Evolutionary conservation across 2,797 vertebrate genomes (phyloP), one percentile per base, ranked within the genome.

Genomic region (Channallabes apus): DNA sequence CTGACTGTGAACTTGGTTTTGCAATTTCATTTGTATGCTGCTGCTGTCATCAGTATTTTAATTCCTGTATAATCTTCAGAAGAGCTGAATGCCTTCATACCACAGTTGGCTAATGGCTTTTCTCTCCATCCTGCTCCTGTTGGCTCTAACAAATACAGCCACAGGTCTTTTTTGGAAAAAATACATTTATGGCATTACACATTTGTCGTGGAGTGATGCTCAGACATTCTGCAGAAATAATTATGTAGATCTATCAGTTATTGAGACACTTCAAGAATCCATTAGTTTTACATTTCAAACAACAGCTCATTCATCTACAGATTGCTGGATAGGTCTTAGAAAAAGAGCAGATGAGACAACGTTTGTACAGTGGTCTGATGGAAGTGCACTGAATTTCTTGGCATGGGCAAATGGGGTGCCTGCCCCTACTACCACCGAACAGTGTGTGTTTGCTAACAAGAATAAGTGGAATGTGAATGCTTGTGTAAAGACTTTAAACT

Each of bases 361-460:
- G 6, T 86, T 27, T 32, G 79, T 38, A 41, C 75, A 32, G 67
- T 86, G 85, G 85, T 67, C 22, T 72, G 67, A 83, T 80, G 85
- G 67, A 41, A 65, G 1, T 18, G 27, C 1, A 38, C 3, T 79
- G 35, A 1, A 15, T n/a, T 72, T 72, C 15, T 8, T 6, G 8
- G 15, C 0, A 2, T 79, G 58, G 81, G 22, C 0, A 41, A 0
- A 0, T 1, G 46, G 9, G 9, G 0, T 65, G 56, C 59, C 41
- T 0, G 9, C 2, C 0, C 0, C 11, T 0, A 0, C 0, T 0
- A 0, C 0, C 18, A 22, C 0, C 12, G 4, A 80, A 6, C 11
- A 58, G 24, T 86, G 85, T 67, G 75, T 80, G 51, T 2, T 0
- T 51, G 18, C 20, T 5, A 8, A 5, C 12, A 56, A 27, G 0